These are phyloP conservation scores for Pongo abelii DNA, from an alignment of 2,113 vertebrate genomes.

Conservation along the genomic window DNA sequence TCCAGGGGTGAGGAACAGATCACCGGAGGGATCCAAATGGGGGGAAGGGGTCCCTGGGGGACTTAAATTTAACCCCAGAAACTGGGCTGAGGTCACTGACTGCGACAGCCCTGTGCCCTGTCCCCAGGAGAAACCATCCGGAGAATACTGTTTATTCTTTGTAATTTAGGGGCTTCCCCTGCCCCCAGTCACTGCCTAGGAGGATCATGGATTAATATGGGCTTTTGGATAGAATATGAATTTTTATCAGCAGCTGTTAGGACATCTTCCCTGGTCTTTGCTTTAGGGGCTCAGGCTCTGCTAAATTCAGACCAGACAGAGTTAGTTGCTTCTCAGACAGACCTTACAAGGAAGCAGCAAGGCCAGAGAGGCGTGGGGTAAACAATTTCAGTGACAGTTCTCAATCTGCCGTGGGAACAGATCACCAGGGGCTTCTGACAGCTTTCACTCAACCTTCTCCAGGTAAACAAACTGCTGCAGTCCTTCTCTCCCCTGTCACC, in stretches of 20 bases:
- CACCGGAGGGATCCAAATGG: background rate
- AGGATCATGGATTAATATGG: background rate
- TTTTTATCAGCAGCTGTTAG: background rate
- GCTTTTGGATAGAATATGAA: background rate
- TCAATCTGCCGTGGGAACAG: background rate
- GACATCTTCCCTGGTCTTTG: background rate
- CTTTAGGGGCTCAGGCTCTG: background rate
- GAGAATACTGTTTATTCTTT: background rate
- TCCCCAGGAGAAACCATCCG: background rate
- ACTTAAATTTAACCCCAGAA: conserved; percentile 38
- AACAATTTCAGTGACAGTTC: background rate
- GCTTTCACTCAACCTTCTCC: background rate
- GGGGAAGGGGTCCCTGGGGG: background rate
- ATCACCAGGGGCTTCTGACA: background rate
- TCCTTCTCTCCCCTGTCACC: background rate
- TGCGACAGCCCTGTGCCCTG: background rate
- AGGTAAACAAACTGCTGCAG: background rate
- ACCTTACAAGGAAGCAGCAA: background rate
- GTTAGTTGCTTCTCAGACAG: background rate
- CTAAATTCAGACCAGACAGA: conserved; percentile 11
- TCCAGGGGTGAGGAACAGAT: background rate
- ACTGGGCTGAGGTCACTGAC: background rate
- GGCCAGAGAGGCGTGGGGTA: background rate
- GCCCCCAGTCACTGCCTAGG: too few species aligned
- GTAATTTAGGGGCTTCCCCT: background rate